Evolutionary conservation across 2,888 invertebrate genomes (phyloP).

Genomic region (Trissolcus japonicus): DNA sequence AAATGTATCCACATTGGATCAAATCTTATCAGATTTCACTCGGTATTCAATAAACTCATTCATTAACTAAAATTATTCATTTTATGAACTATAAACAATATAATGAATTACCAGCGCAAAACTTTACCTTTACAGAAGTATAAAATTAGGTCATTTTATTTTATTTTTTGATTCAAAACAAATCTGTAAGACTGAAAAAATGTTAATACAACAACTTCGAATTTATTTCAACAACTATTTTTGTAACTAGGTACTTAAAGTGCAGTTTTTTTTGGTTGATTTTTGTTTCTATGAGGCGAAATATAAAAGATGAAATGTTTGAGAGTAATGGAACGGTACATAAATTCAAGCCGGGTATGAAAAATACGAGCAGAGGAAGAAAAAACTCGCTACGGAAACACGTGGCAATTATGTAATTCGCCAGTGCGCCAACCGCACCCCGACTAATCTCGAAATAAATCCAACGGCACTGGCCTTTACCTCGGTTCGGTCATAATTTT

Average conservation of each 20-base stretch:
- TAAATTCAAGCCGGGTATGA: constrained; percentile 13
- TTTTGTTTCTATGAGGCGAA: not conserved
- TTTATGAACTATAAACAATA: too few species aligned
- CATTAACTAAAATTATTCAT: not conserved
- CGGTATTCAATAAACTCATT: constrained; percentile 8
- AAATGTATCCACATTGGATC: constrained; percentile 18
- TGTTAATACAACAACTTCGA: too few species aligned
- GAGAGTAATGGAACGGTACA: constrained; percentile 11
- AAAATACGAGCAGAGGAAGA: constrained; percentile 12
- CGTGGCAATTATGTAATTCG: constrained; percentile 45
- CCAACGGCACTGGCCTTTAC: constrained; percentile 28
- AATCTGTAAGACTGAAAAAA: not conserved
- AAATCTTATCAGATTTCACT: constrained; percentile 19
- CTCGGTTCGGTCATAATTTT: constrained; percentile 42
- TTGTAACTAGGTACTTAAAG: not conserved
- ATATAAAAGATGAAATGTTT: not conserved
- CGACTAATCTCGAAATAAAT: constrained; percentile 50
- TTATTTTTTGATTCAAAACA: not conserved
- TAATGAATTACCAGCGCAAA: too few species aligned
- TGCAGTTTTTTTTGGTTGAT: not conserved
- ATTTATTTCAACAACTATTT: not conserved
- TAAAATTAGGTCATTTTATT: too few species aligned
- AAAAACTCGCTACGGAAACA: constrained; percentile 38
- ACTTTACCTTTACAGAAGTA: too few species aligned
- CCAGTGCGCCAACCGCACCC: constrained; percentile 28